Conservation (phyloP, 1,140 invertebrate genomes). For the Drosophila neocordata region DNA sequence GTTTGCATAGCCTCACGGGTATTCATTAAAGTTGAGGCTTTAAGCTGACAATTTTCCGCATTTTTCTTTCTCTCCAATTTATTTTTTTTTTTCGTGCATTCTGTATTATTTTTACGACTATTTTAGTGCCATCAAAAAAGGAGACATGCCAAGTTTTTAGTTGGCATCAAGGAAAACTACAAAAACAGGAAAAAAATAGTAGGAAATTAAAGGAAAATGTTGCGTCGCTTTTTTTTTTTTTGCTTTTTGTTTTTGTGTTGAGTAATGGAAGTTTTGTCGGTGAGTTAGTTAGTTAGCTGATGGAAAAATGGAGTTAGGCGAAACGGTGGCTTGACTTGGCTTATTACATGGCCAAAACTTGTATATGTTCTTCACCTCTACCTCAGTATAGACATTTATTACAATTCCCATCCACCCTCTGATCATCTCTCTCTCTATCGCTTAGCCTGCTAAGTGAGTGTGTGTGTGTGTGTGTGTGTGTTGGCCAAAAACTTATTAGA, state of each 20-base stretch:
- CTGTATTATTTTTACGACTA: slow-evolving; percentile 3
- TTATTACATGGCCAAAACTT: slow-evolving; percentile 66
- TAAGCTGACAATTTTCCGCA: slow-evolving; percentile 61
- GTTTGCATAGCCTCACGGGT: slow-evolving; percentile 69
- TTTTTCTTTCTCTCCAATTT: not conserved
- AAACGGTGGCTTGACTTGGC: slow-evolving; percentile 44
- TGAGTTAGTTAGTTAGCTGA: not conserved
- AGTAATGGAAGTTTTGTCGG: slow-evolving; percentile 75
- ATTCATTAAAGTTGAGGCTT: slow-evolving; percentile 68
- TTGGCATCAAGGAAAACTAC: slow-evolving; percentile 62
- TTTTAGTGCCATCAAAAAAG: slow-evolving; percentile 28
- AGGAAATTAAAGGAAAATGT: slow-evolving; percentile 79
- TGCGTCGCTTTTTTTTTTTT: slow-evolving; percentile 40
- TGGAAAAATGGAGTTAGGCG: slow-evolving; percentile 7
- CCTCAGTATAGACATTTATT: not conserved
- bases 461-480: slow-evolving; percentile 36
- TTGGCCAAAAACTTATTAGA: slow-evolving; percentile 78
- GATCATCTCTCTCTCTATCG: not conserved
- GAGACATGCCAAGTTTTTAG: slow-evolving; percentile 58
- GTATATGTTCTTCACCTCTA: not conserved
- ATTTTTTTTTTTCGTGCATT: not conserved
- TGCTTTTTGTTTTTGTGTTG: slow-evolving; percentile 42
- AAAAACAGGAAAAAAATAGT: slow-evolving; percentile 55
- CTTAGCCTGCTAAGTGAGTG: too few relatives aligned
- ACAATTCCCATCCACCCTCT: not conserved